Base-by-base conservation (phyloP, 2,888 invertebrate species). In the Coecobrya sp. region DNA sequence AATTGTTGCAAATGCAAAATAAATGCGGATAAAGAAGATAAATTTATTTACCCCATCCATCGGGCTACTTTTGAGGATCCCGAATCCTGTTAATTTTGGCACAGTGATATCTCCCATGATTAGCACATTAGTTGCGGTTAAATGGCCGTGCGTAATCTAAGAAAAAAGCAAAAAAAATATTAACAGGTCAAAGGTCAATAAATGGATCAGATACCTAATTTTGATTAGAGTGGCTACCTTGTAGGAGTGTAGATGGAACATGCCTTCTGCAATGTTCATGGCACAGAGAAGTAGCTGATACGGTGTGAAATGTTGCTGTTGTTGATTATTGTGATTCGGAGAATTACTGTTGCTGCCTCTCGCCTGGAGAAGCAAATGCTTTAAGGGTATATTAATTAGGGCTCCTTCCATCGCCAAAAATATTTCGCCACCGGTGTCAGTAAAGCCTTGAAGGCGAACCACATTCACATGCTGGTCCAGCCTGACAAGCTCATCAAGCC, bases 31-130 rank as follows among this genome's bases (percentile, higher is more conserved):
- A n/a, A n/a, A n/a, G n/a, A n/a, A n/a, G n/a, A n/a, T n/a, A n/a
- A 49, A 79, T 11, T 27, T 1, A 25, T 5, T 93, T 93, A 95
- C 97, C 95, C 97, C 96, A 86, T 97, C 97, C 81, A 97, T 96
- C 93, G 96, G 95, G 94, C 96, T 96, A 95, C 97, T 97, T 91
- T 97, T 97, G 0, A 97, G 96, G 70, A 98, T 96, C 0, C 98
- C 98, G 95, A 97, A 97, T 16, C 98, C 97, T 62, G 97, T 96
- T 22, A 98, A 96, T 96, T 98, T 98, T 0, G 98, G 93, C 88
- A 91, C 93, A 81, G 96, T 96, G 85, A 97, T 97, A 84, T 97
- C 97, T 76, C 97, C 96, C 19, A 96, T 96, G 42, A 98, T 96
- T 3, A 97, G 96, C 36, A 98, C 96, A 95, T 97, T 98, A 84